phyloP scores from a whole-genome alignment of 1,140 invertebrate species.

The Condylostylus longicornis region DNA sequence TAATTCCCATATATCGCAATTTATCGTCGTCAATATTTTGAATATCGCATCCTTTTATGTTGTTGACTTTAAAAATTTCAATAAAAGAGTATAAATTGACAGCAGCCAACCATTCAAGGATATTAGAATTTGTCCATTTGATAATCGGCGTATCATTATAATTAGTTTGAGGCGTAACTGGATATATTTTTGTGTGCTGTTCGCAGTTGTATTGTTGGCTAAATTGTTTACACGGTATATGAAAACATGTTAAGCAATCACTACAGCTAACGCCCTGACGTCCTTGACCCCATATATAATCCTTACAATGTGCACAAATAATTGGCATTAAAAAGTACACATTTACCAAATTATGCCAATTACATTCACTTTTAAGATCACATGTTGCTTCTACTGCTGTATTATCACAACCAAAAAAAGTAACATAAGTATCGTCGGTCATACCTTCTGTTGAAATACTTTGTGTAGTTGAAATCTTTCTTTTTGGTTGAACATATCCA shows the following conservation, averaged over 20 bases:
- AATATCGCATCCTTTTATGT: constrained; percentile 54
- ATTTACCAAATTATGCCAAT: too few species aligned
- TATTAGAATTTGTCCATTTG: constrained; percentile 51
- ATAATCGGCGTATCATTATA: background rate
- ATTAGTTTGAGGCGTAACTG: background rate
- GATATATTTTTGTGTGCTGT: background rate
- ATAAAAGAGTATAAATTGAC: constrained; percentile 54
- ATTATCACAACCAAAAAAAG: too few species aligned
- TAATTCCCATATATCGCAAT: constrained; percentile 61
- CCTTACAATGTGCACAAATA: too few species aligned
- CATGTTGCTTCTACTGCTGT: too few species aligned
- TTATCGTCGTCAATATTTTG: constrained; percentile 50
- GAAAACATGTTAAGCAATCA: background rate
- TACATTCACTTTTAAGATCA: too few species aligned
- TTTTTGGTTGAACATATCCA: too few species aligned
- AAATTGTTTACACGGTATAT: background rate
- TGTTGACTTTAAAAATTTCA: constrained; percentile 55
- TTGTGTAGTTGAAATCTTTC: too few species aligned
- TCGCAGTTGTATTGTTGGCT: background rate
- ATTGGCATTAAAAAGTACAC: too few species aligned
- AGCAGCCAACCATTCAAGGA: constrained; percentile 62
- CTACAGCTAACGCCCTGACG: too few species aligned
- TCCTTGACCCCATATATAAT: too few species aligned
- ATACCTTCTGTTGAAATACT: too few species aligned
- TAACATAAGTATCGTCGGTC: too few species aligned